A percentile compares a stretch with the other conserved stretches of the same genome.
Evolutionary conservation across 2,113 vertebrate genomes (phyloP).

Genomic region (Siniperca knerii): DNA sequence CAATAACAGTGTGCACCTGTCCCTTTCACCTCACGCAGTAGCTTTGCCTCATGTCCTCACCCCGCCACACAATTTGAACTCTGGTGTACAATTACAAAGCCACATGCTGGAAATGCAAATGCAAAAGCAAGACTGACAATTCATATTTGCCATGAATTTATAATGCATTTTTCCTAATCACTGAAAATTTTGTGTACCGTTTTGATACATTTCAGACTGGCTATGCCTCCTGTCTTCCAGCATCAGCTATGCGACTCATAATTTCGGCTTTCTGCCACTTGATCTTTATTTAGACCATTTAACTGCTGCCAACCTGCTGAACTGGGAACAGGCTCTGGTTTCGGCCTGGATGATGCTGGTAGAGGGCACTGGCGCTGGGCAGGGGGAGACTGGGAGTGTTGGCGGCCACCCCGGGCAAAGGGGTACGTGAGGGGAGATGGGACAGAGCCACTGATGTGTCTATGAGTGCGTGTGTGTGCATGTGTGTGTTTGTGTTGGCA

Average conservation of each 20-base stretch:
- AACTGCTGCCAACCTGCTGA: not conserved
- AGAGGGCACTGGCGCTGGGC: not conserved
- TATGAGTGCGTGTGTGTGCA: constrained; percentile 15
- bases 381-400: constrained; percentile 4
- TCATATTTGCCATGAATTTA: not conserved
- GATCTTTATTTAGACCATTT: constrained; percentile 45
- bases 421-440: constrained; percentile 31
- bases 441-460: constrained; percentile 19
- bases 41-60: too few species aligned
- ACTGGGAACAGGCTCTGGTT: not conserved
- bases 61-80: too few species aligned
- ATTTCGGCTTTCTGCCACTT: not conserved
- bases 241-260: not conserved
- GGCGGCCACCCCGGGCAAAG: constrained; percentile 3
- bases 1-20: too few species aligned
- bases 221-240: not conserved
- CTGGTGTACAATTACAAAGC: not conserved
- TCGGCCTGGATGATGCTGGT: constrained; percentile 8
- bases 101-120: not conserved
- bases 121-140: not conserved
- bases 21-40: too few species aligned
- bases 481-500: constrained; percentile 36
- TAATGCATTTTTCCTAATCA: not conserved
- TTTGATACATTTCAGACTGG: not conserved
- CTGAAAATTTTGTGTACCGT: not conserved